phyloP scores from a whole-genome alignment of 2,888 invertebrate genomes.

The Lampropteryx suffumata region DNA sequence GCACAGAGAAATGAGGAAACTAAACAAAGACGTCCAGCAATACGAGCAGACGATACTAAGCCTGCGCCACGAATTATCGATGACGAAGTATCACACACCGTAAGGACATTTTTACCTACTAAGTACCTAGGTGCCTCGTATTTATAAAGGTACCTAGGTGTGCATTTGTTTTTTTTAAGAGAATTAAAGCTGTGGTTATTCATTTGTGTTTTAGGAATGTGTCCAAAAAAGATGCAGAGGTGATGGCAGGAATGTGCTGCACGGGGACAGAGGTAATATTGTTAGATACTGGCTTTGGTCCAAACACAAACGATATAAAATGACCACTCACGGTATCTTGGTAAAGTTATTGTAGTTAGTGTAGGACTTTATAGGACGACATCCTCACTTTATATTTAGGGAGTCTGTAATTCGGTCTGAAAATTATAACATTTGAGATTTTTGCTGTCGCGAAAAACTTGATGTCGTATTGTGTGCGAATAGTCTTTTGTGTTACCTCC shows the following conservation, averaged over 20 bases:
- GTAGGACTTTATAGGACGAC: too few species aligned
- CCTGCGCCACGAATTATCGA: conserved; percentile 53
- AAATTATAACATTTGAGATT: too few species aligned
- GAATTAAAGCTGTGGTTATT: too few species aligned
- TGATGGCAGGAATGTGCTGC: conserved; percentile 60
- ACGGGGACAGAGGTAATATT: conserved; percentile 54
- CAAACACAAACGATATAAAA: conserved; percentile 59
- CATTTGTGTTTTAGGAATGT: conserved; percentile 52
- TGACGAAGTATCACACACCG: conserved; percentile 45
- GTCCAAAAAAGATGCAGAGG: conserved; percentile 60
- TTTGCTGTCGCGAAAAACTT: too few species aligned
- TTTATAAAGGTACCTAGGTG: too few species aligned
- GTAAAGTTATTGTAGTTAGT: background rate
- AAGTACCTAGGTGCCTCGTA: too few species aligned
- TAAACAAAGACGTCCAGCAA: conserved; percentile 59
- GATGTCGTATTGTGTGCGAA: background rate
- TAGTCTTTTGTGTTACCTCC: conserved; percentile 9
- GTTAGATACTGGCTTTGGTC: conserved; percentile 44
- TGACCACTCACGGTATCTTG: too few species aligned
- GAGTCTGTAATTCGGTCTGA: too few species aligned
- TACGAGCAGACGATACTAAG: conserved; percentile 58
- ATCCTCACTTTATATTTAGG: too few species aligned
- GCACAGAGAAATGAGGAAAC: conserved; percentile 61
- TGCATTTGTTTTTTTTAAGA: too few species aligned
- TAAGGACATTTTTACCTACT: conserved; percentile 33